phyloP scores from a whole-genome alignment of 2,113 vertebrate species.

The Brachyhypopomus gauderio region DNA sequence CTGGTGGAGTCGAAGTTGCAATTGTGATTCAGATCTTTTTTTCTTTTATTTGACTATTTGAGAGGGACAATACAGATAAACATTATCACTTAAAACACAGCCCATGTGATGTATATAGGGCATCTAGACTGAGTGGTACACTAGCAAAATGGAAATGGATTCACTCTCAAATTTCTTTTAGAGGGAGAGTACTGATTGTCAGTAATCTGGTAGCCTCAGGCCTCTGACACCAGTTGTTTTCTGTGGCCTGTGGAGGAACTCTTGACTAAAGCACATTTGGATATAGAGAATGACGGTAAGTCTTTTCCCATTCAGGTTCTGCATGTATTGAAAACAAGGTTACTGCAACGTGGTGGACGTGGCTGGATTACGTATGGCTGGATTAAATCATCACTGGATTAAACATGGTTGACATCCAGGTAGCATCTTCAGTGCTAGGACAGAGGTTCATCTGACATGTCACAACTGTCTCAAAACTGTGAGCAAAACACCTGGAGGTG shows the following conservation, averaged over 20 bases:
- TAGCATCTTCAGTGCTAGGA: not conserved
- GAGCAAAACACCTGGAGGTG: not conserved
- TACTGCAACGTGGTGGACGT: not conserved
- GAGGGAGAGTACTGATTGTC: slow-evolving; percentile 1
- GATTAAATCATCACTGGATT: not conserved
- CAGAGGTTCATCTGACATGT: not conserved
- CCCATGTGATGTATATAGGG: no score
- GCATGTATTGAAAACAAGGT: not conserved
- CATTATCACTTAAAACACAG: no score
- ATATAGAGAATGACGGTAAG: not conserved
- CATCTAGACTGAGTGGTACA: not conserved
- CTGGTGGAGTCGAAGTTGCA: slow-evolving; percentile 26
- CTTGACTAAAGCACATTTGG: not conserved
- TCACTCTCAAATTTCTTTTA: slow-evolving; percentile 1
- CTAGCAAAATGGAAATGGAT: slow-evolving; percentile 26
- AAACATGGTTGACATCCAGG: not conserved
- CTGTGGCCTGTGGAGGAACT: slow-evolving; percentile 12
- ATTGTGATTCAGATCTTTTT: not conserved
- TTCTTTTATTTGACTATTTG: no score
- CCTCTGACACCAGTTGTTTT: not conserved
- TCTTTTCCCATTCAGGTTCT: not conserved
- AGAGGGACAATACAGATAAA: no score
- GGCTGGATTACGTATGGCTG: not conserved
- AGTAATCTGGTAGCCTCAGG: slow-evolving; percentile 7
- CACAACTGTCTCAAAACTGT: not conserved